A percentile compares a stretch with the other conserved stretches of the same genome.
Evolutionary conservation across 2,888 invertebrate genomes (phyloP).

Genomic region (Phragmatobia fuliginosa): DNA sequence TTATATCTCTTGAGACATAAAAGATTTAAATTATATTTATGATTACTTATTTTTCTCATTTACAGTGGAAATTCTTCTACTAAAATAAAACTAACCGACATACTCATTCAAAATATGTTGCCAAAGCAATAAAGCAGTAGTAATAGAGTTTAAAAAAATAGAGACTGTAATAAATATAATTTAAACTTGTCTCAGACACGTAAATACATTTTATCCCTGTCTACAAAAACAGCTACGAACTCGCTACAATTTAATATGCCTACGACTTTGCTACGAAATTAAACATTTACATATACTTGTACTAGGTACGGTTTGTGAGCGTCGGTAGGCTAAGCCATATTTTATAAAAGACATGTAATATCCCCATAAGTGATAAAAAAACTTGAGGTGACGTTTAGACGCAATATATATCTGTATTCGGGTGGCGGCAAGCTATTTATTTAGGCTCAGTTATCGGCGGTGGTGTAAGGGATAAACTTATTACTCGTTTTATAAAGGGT

Average conservation of each 20-base stretch:
- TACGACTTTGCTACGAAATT: not conserved
- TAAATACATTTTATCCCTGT: too few relatives aligned
- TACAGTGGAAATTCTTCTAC: too few relatives aligned
- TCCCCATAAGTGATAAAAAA: conserved; percentile 17
- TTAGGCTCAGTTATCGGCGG: conserved; percentile 62
- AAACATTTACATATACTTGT: not conserved
- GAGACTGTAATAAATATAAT: too few relatives aligned
- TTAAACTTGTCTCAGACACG: too few relatives aligned
- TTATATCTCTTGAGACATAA: too few relatives aligned
- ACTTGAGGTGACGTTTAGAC: conserved; percentile 21
- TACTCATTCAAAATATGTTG: not conserved
- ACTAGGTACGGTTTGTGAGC: not conserved
- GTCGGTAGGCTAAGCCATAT: conserved; percentile 2
- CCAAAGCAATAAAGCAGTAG: too few relatives aligned
- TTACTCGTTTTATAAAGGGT: not conserved
- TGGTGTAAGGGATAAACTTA: conserved; percentile 46
- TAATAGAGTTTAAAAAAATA: too few relatives aligned
- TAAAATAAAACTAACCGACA: too few relatives aligned
- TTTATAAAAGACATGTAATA: conserved; percentile 14
- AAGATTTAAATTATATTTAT: too few relatives aligned
- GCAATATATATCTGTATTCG: conserved; percentile 58
- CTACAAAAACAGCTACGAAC: not conserved
- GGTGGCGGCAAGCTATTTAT: conserved; percentile 65
- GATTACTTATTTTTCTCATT: too few relatives aligned
- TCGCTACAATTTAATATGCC: not conserved